Conservation (phyloP, 2,113 vertebrate species). For the Sakesphorus luctuosus region DNA sequence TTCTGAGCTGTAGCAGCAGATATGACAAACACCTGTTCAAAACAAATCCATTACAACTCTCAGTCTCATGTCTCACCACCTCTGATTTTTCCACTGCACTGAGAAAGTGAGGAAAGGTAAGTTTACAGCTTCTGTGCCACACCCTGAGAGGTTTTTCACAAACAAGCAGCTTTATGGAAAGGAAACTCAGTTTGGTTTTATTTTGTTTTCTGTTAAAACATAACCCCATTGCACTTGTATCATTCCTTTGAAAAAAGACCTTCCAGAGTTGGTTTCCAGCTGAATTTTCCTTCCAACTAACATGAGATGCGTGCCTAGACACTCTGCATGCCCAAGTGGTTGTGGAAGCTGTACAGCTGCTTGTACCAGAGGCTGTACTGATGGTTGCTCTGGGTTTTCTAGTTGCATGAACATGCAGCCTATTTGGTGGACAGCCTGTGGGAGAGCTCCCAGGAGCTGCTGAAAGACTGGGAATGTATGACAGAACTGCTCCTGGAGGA, state of each 20-base stretch:
- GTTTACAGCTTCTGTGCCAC: neutral
- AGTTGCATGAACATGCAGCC: constrained; percentile 98
- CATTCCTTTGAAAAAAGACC: neutral
- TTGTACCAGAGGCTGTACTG: neutral
- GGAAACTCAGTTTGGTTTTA: neutral
- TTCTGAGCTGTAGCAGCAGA: neutral
- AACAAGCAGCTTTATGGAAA: neutral
- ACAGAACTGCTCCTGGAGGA: constrained; percentile 95
- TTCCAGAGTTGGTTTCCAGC: neutral
- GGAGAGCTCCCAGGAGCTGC: constrained; percentile 98
- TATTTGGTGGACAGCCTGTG: constrained; percentile 98
- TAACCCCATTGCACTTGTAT: neutral
- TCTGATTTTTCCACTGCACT: neutral
- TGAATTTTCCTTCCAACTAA: neutral
- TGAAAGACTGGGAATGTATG: constrained; percentile 99
- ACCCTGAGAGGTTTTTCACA: neutral
- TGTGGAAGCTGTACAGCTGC: neutral
- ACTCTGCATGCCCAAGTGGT: neutral
- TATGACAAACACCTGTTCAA: neutral
- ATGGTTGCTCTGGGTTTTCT: constrained; percentile 65
- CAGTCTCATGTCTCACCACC: neutral
- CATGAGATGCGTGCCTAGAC: accelerated
- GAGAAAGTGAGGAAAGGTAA: neutral
- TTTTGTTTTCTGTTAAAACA: neutral
- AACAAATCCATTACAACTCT: neutral